These are phyloP conservation scores for Ambastaia sidthimunki DNA, from an alignment of 2,797 vertebrate species.

Conservation along the genomic window DNA sequence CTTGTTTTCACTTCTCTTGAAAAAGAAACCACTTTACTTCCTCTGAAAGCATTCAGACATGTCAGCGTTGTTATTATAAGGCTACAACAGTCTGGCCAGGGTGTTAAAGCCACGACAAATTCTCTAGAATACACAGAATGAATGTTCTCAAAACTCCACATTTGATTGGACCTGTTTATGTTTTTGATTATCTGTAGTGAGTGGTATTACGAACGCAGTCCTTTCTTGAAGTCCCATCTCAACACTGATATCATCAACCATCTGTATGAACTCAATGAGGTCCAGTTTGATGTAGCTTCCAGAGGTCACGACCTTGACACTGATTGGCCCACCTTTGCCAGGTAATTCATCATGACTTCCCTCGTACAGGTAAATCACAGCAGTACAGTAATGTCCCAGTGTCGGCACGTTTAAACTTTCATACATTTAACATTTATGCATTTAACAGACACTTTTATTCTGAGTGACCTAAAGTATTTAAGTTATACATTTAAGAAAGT, in stretches of 20 bases:
- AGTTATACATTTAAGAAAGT: too few species aligned
- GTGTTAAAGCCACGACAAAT: neutral
- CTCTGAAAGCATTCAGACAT: slow-evolving; percentile 1
- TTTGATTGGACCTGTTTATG: neutral
- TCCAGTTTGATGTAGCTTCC: slow-evolving; percentile 93
- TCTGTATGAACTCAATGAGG: slow-evolving; percentile 93
- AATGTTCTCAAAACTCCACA: too few species aligned
- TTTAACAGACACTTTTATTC: too few species aligned
- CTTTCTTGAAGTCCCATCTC: slow-evolving; percentile 89
- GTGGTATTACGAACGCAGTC: slow-evolving; percentile 96
- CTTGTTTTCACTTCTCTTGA: slow-evolving; percentile 45
- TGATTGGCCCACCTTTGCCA: slow-evolving; percentile 93
- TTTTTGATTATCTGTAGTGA: slow-evolving; percentile 76
- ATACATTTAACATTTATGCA: too few species aligned
- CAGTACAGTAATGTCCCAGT: neutral
- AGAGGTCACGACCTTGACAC: slow-evolving; percentile 94
- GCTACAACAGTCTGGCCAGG: too few species aligned
- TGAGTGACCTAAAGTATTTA: too few species aligned
- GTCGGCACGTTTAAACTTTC: neutral
- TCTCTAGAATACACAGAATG: neutral
- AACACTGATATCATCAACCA: slow-evolving; percentile 90
- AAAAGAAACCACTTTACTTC: slow-evolving; percentile 5
- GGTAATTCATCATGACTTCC: slow-evolving; percentile 74
- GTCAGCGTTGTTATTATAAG: neutral
- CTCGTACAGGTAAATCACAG: neutral